Percentiles rank a stretch among this genome's conserved stretches.
Evolutionary conservation across 2,113 vertebrate species (phyloP).

Genomic region (Sphaerodactylus townsendi): DNA sequence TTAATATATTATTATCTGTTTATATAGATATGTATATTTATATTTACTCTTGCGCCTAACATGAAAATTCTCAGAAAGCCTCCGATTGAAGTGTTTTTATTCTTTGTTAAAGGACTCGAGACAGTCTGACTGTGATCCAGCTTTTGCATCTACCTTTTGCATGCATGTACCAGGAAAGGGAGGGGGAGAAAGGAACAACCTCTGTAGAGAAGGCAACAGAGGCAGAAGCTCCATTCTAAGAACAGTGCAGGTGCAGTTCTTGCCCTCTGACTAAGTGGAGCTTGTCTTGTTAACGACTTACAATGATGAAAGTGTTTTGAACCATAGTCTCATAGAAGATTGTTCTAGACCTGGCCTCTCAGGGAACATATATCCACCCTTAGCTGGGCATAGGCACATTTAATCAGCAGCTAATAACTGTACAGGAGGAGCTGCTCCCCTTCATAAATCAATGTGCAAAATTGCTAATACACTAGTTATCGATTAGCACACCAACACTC

Average conservation of each 20-base stretch:
- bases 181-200: slow-evolving; percentile 31
- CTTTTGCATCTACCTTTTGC: slow-evolving; percentile 43
- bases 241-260: slow-evolving; percentile 76
- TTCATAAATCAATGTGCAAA: slow-evolving; percentile 99
- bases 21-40: not conserved
- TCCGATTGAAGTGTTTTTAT: slow-evolving; percentile 47
- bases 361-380: slow-evolving; percentile 92
- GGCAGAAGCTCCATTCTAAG: slow-evolving; percentile 52
- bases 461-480: slow-evolving; percentile 99
- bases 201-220: slow-evolving; percentile 37
- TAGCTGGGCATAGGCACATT: slow-evolving; percentile 86
- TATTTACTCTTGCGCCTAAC: slow-evolving; percentile 9
- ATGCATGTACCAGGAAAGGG: slow-evolving; percentile 43
- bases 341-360: slow-evolving; percentile 89
- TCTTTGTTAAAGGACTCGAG: slow-evolving; percentile 55
- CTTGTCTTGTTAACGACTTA: slow-evolving; percentile 89
- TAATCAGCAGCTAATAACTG: slow-evolving; percentile 98
- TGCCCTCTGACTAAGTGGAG: slow-evolving; percentile 85
- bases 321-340: slow-evolving; percentile 85
- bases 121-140: slow-evolving; percentile 24
- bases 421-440: slow-evolving; percentile 88
- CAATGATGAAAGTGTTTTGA: slow-evolving; percentile 90
- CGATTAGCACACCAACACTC: slow-evolving; percentile 94
- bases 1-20: too few relatives aligned
- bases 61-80: slow-evolving; percentile 47